Conservation (phyloP, 2,797 vertebrate species). For the Melanotaenia nigrans region DNA sequence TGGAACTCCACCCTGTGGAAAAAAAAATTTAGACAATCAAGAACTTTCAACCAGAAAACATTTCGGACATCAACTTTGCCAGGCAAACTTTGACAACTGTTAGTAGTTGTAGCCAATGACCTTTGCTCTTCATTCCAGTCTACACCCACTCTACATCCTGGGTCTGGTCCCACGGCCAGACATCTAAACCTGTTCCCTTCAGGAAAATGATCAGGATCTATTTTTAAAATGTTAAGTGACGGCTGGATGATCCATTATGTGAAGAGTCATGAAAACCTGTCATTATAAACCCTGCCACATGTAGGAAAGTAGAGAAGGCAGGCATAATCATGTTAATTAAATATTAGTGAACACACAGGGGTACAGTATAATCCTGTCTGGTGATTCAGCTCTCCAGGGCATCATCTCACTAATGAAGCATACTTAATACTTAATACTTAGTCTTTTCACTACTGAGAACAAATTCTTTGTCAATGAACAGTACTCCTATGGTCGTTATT, state of each 20-base stretch:
- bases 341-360: neutral
- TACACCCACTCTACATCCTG: slow-evolving; percentile 22
- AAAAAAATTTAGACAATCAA: slow-evolving; percentile 16
- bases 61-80: neutral
- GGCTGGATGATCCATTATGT: slow-evolving; percentile 62
- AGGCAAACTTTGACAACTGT: neutral
- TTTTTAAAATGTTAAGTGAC: slow-evolving; percentile 64
- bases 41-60: slow-evolving; percentile 8
- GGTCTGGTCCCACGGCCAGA: slow-evolving; percentile 7
- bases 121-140: slow-evolving; percentile 56
- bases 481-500: neutral
- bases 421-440: neutral
- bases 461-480: neutral
- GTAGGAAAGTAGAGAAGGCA: neutral
- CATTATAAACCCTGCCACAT: slow-evolving; percentile 31
- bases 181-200: slow-evolving; percentile 49
- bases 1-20: slow-evolving; percentile 95
- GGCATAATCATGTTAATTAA: neutral
- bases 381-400: neutral
- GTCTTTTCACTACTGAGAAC: neutral
- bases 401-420: neutral
- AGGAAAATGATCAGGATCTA: slow-evolving; percentile 65
- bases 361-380: no score
- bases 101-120: slow-evolving; percentile 23
- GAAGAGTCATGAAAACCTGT: slow-evolving; percentile 42